Percentiles rank a stretch among this genome's conserved stretches.
Evolutionary conservation across 2,797 vertebrate genomes (phyloP).

Genomic region (Chaetophractus vellerosus): DNA sequence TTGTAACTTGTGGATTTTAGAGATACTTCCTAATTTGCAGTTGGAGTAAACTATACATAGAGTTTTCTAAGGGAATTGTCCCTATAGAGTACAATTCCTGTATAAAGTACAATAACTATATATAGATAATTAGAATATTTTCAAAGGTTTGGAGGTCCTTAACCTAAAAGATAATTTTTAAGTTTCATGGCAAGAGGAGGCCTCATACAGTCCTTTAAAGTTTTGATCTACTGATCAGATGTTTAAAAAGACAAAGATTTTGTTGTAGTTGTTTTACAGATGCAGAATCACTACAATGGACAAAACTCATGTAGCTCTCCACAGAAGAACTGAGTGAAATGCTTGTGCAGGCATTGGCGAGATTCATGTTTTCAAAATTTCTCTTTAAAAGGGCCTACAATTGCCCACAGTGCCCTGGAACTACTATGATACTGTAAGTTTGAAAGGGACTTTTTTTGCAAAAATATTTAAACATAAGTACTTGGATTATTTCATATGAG

Average conservation of each 20-base stretch:
- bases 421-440: no score
- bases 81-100: neutral
- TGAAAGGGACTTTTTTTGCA: no score
- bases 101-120: neutral
- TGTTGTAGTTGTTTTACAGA: neutral
- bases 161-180: neutral
- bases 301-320: neutral
- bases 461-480: no score
- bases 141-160: neutral
- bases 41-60: neutral
- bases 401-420: no score
- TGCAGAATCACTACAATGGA: constrained; percentile 1
- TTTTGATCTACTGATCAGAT: neutral
- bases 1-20: neutral
- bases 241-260: neutral
- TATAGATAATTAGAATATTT: neutral
- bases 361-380: neutral
- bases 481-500: no score
- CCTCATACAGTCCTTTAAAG: neutral
- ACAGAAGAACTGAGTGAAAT: neutral
- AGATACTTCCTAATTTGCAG: neutral
- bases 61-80: neutral
- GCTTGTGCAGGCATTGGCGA: neutral
- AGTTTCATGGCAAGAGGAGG: neutral
- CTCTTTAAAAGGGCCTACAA: no score